Base-by-base conservation (phyloP, 2,113 vertebrate species). In the Trogon melanurus region DNA sequence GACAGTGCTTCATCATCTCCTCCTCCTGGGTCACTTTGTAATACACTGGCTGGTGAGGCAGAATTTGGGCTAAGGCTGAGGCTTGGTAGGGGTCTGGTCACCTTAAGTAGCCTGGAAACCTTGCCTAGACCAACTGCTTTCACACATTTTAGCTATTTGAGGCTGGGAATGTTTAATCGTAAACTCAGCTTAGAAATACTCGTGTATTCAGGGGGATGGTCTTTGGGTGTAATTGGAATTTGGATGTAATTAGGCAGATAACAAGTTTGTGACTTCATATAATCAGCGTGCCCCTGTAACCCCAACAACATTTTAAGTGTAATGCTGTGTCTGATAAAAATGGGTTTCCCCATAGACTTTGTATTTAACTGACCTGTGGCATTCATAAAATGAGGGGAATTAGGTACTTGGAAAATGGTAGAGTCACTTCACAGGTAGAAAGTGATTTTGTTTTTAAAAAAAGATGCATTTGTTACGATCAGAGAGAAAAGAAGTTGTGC, bases 121-220 rank as follows among this genome's bases (percentile, higher is more conserved):
- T 15, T 60, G 11, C 11, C 15, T 38, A n/a, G 26, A 11, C 17
- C 27, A n/a, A 29, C 22, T 32, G 4, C 14, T 70, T 57, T 29
- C 47, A 41, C 64, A 23, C 25, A 8, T 27, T 81, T 87, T 84
- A 91, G 16, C 38, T 5, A 8, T 78, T 67, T 34, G 18, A 16
- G 16, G 13, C 32, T 56, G 27, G 65, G 29, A 53, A 27, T 62
- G 66, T 75, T 86, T 61, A 30, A 47, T 61, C 1, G 3, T 25
- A 27, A 66, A 12, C 11, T 56, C 74, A 51, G 45, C 9, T 4
- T 30, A 27, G 41, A 57, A 81, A 62, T 61, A 32, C 12, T 45
- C 1, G 4, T 16, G 7, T 4, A 5, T 74, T 78, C 48, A 20
- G 20, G 50, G 10, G 17, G 6, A 5, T 6, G 3, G 3, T 1